These are phyloP conservation scores for Campylomormyrus tamandua DNA, from an alignment of 2,113 vertebrate species.

Conservation along the genomic window DNA sequence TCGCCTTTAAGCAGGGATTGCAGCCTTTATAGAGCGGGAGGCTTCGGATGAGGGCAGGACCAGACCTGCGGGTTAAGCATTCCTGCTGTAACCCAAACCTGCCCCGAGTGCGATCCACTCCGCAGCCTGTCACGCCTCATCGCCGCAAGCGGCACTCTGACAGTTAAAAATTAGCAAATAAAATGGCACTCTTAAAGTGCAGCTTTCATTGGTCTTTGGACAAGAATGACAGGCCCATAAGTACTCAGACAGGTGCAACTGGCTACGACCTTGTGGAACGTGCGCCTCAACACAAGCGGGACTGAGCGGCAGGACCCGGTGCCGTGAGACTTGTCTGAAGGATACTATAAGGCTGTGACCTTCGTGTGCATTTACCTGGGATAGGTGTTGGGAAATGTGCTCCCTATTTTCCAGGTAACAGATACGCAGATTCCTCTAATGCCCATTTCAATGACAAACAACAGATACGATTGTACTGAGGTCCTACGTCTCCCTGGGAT, in stretches of 20 bases:
- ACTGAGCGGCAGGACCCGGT: neutral
- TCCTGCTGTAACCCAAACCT: neutral
- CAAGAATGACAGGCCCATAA: neutral
- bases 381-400: neutral
- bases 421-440: neutral
- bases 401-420: neutral
- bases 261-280: neutral
- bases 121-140: neutral
- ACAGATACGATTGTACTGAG: neutral
- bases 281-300: neutral
- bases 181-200: neutral
- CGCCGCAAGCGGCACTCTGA: neutral
- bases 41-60: neutral
- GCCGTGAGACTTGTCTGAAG: neutral
- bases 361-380: neutral
- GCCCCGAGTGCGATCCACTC: neutral
- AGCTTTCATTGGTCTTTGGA: neutral
- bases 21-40: neutral
- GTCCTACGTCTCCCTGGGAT: neutral
- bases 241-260: neutral
- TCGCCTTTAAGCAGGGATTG: neutral
- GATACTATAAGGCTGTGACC: neutral
- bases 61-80: neutral
- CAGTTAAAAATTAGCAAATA: neutral
- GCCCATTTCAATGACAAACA: neutral